Percentiles rank a stretch among this genome's conserved stretches.
These are phyloP conservation scores for Cervus canadensis DNA, from an alignment of 2,113 vertebrate genomes.

Conservation along the genomic window DNA sequence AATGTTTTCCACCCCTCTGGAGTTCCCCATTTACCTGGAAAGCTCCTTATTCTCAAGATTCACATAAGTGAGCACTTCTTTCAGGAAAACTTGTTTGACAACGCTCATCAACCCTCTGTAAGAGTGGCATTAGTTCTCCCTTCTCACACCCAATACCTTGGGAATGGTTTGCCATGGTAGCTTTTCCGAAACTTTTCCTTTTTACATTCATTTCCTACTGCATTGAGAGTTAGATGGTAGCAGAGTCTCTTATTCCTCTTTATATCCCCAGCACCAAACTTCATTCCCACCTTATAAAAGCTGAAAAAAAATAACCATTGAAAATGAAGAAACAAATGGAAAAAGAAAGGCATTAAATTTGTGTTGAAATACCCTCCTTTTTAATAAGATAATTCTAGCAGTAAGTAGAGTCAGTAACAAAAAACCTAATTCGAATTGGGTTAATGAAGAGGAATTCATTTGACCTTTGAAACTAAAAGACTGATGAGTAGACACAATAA, in stretches of 20 bases:
- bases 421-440: not conserved
- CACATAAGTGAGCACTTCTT: fast-evolving
- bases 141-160: not conserved
- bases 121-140: not conserved
- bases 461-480: not conserved
- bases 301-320: not conserved
- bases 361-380: not conserved
- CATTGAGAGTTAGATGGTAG: not conserved
- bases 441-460: not conserved
- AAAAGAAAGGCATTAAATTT: not conserved
- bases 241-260: not conserved
- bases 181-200: not conserved
- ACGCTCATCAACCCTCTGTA: not conserved
- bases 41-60: not conserved
- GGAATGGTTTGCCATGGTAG: not conserved
- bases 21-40: not conserved
- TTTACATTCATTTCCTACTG: not conserved
- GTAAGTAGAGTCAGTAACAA: not conserved
- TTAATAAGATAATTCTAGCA: not conserved
- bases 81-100: not conserved
- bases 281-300: not conserved
- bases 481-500: not conserved
- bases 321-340: not conserved
- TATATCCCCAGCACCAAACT: not conserved
- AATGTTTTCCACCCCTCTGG: not conserved